Conservation (phyloP, 2,797 vertebrate genomes). For the Clarias laeviceps region DNA sequence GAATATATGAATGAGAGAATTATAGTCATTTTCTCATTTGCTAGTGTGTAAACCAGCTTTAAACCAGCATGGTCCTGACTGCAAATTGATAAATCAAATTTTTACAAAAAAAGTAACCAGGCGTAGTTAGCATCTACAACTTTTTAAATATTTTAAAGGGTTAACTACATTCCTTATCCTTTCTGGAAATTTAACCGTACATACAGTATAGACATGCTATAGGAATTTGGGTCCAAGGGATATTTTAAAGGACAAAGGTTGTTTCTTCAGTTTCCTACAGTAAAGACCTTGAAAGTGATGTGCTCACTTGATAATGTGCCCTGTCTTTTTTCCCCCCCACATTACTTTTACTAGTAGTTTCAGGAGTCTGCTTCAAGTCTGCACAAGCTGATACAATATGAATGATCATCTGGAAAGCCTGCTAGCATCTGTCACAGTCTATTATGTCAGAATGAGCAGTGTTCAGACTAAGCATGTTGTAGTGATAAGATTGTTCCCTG, state of each 20-base stretch:
- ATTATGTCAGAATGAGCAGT: conserved; percentile 16
- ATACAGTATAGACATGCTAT: not conserved
- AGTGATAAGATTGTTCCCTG: not conserved
- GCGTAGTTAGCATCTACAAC: not conserved
- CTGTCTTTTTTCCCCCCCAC: not conserved
- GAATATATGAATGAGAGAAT: not conserved
- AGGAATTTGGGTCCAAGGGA: not conserved
- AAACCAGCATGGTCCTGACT: too few species aligned
- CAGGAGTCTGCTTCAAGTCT: conserved; percentile 11
- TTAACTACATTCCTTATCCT: not conserved
- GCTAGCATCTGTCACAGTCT: conserved; percentile 29
- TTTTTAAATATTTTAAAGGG: not conserved
- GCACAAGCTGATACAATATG: conserved; percentile 30
- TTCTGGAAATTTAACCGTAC: not conserved
- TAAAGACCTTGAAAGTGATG: not conserved
- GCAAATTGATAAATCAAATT: not conserved
- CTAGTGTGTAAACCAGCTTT: not conserved
- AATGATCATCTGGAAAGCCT: conserved; percentile 39
- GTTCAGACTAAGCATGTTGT: conserved; percentile 8
- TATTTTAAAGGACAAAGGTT: not conserved
- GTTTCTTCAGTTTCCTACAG: too few species aligned
- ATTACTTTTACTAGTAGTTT: not conserved
- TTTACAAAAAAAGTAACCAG: not conserved
- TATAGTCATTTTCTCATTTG: not conserved
- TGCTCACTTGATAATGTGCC: not conserved